Conservation (phyloP, 1,140 invertebrate genomes). For the Euwallacea fornicatus region DNA sequence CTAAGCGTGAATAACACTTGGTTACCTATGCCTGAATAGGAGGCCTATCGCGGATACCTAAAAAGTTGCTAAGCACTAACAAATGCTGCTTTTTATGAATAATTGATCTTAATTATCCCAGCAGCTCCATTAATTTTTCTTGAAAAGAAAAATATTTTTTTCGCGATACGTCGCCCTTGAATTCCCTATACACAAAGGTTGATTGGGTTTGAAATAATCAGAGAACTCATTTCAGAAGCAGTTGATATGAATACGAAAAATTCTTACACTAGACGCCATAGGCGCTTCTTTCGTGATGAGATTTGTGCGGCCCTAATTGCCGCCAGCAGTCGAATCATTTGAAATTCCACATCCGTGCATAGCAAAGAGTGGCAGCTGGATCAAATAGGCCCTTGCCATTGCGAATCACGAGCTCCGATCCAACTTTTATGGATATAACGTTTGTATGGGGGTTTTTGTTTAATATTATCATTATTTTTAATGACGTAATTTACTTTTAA, state of each 20-base stretch:
- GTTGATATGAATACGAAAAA: neutral
- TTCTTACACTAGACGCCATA: neutral
- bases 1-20: too few species aligned
- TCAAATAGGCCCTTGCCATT: slow-evolving; percentile 14
- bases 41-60: too few species aligned
- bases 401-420: slow-evolving; percentile 4
- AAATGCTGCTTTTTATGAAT: too few species aligned
- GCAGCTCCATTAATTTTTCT: too few species aligned
- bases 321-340: slow-evolving; percentile 23
- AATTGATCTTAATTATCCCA: too few species aligned
- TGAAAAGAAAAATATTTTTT: too few species aligned
- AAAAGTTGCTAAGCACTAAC: too few species aligned
- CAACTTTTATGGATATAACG: slow-evolving; percentile 11
- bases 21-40: too few species aligned
- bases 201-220: too few species aligned
- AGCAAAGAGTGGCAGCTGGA: slow-evolving; percentile 20
- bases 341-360: slow-evolving; percentile 19
- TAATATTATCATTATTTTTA: slow-evolving; percentile 11
- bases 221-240: neutral
- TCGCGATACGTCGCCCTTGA: too few species aligned
- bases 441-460: slow-evolving; percentile 17
- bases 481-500: too few species aligned
- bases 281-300: neutral
- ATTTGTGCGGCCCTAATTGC: slow-evolving; percentile 19
- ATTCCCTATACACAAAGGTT: too few species aligned